phyloP scores from a whole-genome alignment of 1,140 invertebrate species.

The Leptopilina clavipes region DNA sequence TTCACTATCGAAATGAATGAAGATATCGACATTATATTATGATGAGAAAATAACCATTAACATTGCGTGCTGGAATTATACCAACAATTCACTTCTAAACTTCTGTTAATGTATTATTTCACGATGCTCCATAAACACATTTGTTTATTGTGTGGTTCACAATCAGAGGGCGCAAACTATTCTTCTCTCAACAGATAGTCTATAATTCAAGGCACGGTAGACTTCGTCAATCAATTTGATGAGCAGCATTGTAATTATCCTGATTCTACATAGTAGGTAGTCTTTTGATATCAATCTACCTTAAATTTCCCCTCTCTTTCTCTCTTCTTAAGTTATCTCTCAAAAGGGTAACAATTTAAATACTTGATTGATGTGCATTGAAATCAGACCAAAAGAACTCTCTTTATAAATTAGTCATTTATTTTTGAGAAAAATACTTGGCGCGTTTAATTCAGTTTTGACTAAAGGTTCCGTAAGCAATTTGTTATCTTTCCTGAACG shows the following conservation, averaged over 20 bases:
- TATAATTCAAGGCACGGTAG: not conserved
- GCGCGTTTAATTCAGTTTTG: too few species aligned
- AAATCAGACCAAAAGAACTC: too few species aligned
- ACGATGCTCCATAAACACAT: conserved; percentile 46
- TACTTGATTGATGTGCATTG: conserved; percentile 16
- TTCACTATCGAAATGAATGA: conserved; percentile 1
- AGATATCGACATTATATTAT: conserved; percentile 9
- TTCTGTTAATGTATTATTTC: not conserved
- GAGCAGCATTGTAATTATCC: conserved; percentile 24
- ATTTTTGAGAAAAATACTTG: too few species aligned
- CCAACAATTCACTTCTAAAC: conserved; percentile 4
- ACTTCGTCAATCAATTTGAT: conserved; percentile 16
- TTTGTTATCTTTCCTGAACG: too few species aligned
- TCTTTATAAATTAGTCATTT: too few species aligned
- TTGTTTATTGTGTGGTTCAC: conserved; percentile 48
- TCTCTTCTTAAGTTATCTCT: too few species aligned
- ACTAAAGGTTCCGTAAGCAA: too few species aligned
- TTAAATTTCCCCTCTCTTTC: not conserved
- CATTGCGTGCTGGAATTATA: not conserved
- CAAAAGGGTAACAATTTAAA: not conserved
- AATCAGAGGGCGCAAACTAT: conserved; percentile 38
- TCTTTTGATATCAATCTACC: conserved; percentile 5
- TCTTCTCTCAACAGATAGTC: too few species aligned
- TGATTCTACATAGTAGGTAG: not conserved
- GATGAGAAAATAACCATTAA: not conserved